Conservation (phyloP, 1,140 invertebrate genomes). For the Diabrotica undecimpunctata region DNA sequence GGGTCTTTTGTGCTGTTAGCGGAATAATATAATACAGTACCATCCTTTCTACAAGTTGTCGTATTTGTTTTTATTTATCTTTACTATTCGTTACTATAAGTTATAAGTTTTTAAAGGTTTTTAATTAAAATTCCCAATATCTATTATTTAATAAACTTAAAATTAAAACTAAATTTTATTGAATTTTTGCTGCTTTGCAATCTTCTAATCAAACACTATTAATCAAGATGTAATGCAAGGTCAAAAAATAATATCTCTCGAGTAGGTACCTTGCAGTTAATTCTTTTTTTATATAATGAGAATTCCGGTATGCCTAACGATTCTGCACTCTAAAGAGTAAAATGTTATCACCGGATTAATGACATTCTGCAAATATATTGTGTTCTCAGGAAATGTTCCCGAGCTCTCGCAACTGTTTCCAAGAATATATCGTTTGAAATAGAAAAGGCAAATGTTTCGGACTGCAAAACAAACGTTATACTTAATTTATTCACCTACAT, state of each 20-base stretch:
- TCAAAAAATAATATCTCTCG: background rate
- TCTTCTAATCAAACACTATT: background rate
- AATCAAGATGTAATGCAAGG: background rate
- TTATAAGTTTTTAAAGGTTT: too few relatives aligned
- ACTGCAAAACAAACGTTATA: background rate
- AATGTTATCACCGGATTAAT: background rate
- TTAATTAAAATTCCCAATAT: too few relatives aligned
- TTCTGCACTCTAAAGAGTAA: background rate
- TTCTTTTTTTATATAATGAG: slow-evolving; percentile 1
- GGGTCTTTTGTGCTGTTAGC: too few relatives aligned
- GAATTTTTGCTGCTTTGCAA: too few relatives aligned
- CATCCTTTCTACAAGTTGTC: too few relatives aligned
- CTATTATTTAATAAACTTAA: too few relatives aligned
- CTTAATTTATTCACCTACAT: slow-evolving; percentile 1
- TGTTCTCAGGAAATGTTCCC: background rate
- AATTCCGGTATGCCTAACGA: background rate
- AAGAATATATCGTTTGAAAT: background rate
- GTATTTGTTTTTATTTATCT: too few relatives aligned
- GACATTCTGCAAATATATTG: background rate
- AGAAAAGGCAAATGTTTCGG: background rate
- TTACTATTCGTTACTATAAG: too few relatives aligned
- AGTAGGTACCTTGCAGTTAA: background rate
- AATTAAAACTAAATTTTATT: too few relatives aligned
- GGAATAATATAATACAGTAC: too few relatives aligned
- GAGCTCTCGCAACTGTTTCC: background rate